Base-by-base conservation (phyloP, 2,797 vertebrate species). In the Etheostoma perlongum region DNA sequence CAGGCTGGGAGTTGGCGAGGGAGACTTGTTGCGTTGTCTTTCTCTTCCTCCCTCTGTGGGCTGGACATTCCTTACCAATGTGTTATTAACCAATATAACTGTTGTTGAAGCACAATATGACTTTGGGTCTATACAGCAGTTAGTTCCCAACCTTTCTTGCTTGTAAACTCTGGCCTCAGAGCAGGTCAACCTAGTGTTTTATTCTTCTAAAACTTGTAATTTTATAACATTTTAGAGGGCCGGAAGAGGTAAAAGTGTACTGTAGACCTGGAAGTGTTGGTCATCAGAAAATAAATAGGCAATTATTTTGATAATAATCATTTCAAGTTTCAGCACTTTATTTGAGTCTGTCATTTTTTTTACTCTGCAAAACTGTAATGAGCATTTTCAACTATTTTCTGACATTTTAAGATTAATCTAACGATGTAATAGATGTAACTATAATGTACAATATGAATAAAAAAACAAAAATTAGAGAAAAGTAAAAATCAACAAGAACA, bases 1-100 rank as follows among this genome's bases (percentile, higher is more conserved):
- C 44, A 36, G 11, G 16, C 42, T 71, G 71, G 66, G 49, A 70
- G 59, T 4, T 33, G 12, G 6, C 15, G n/a, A 4, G 6, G 27
- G 6, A 18, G 30, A 79, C 67, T 30, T 84, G 77, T 79, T 81
- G 76, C 74, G 72, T 66, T 1, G 6, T 2, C 47, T 44, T 27
- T 13, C 33, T n/a, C 13, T 19, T 47, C 27, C 33, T 11, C 7
- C 9, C 16, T 51, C 14, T 33, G 15, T 33, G 13, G 23, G 16
- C 3, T 10, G 3, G n/a, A 14, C 14, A 15, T 3, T 30, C 25
- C 51, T 48, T 2, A 27, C 9, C n/a, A 30, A 25, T 51, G 40
- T 42, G n/a, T 66, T 44, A 23, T 36, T 15, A 40, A 55, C 11
- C 18, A 30, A 19, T 25, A 16, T 6, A 27, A 36, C 9, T 27